phyloP scores from a whole-genome alignment of 2,888 invertebrate genomes.

The Aphidoletes aphidimyza region DNA sequence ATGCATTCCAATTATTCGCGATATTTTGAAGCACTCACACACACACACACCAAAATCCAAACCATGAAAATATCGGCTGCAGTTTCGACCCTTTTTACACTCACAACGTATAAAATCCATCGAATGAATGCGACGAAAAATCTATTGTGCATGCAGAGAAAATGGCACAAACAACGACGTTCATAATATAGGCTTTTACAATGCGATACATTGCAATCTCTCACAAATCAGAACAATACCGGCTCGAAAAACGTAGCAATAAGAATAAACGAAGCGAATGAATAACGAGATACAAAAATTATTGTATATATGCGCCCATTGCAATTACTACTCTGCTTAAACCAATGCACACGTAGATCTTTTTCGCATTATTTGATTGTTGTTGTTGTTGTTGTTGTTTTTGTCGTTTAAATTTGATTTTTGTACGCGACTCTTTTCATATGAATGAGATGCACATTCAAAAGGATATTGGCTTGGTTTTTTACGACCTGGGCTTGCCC shows the following conservation, averaged over 20 bases:
- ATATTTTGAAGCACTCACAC: background rate
- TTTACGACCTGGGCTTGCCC: background rate
- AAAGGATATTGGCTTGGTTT: constrained; percentile 32
- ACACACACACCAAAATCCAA: background rate
- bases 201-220: constrained; percentile 39
- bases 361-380: background rate
- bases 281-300: background rate
- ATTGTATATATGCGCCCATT: constrained; percentile 15
- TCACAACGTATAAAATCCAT: background rate
- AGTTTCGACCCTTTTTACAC: constrained; percentile 40
- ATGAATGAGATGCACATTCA: constrained; percentile 39
- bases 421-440: background rate
- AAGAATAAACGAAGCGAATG: background rate
- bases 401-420: background rate
- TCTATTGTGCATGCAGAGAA: constrained; percentile 10
- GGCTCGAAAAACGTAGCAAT: background rate
- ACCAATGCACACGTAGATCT: background rate
- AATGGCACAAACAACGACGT: background rate
- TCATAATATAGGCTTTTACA: background rate
- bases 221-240: constrained; percentile 36
- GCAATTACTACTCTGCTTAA: constrained; percentile 2
- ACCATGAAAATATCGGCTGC: background rate
- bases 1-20: constrained; percentile 16
- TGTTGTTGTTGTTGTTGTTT: background rate
- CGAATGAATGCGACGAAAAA: background rate